phyloP scores from a whole-genome alignment of 1,140 invertebrate species.

The Drosophila chauvacae region DNA sequence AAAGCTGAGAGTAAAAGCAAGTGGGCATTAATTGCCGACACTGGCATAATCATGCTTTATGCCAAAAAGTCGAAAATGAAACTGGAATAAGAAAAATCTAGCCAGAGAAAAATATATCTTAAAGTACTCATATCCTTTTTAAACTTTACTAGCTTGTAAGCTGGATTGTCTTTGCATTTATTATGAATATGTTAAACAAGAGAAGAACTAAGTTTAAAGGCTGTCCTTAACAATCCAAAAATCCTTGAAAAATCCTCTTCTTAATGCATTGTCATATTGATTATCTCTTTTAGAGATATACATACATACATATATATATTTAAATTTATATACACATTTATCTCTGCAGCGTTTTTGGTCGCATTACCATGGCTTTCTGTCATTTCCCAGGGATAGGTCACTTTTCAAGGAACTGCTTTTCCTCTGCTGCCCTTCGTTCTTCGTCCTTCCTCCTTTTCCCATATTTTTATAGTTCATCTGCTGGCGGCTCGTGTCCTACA shows the following conservation, averaged over 20 bases:
- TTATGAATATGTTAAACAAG: neutral
- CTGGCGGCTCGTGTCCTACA: conserved; percentile 43
- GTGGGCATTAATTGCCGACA: conserved; percentile 53
- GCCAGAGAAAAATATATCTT: neutral
- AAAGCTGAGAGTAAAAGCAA: conserved; percentile 3
- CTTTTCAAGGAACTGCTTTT: conserved; percentile 20
- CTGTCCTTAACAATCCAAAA: neutral
- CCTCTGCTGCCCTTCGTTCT: neutral
- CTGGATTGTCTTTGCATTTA: neutral
- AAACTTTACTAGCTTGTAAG: conserved; percentile 21
- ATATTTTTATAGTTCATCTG: conserved; percentile 18
- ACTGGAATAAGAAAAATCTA: conserved; percentile 9
- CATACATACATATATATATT: neutral
- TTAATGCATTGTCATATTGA: conserved; percentile 1
- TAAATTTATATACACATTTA: neutral
- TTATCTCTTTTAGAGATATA: neutral
- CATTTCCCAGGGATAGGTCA: conserved; percentile 14
- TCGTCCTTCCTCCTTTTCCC: neutral
- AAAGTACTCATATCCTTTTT: neutral
- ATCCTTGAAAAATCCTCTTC: neutral
- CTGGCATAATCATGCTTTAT: conserved; percentile 64
- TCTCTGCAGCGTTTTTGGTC: neutral
- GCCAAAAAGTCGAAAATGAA: conserved; percentile 24
- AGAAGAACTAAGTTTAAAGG: neutral
- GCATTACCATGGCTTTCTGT: neutral